phyloP scores from a whole-genome alignment of 2,113 vertebrate species.

The Saguinus midas region DNA sequence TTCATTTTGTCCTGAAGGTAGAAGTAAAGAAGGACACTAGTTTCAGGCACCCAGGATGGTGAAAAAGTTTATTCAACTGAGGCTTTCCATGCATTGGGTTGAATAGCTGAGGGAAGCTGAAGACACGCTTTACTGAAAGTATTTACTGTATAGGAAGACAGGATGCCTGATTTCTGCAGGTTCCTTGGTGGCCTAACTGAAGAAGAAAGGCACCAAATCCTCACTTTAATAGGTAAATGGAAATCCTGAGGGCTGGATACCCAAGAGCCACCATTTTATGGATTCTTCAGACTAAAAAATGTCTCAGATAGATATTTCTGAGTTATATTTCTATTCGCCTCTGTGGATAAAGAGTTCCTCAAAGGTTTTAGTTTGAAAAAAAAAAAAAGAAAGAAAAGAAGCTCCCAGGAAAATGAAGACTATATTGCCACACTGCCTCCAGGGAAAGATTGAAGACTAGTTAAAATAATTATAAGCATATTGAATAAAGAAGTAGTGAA shows the following conservation, averaged over 20 bases:
- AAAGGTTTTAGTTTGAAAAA: slow-evolving; percentile 34
- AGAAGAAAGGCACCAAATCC: slow-evolving; percentile 6
- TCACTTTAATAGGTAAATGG: neutral
- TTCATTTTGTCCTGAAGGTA: neutral
- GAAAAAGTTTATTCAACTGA: neutral
- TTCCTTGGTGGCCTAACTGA: neutral
- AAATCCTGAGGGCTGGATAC: neutral
- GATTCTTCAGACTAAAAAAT: neutral
- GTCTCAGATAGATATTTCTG: neutral
- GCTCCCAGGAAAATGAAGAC: slow-evolving; percentile 51
- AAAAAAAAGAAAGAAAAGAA: neutral
- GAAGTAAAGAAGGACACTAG: neutral
- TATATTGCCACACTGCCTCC: slow-evolving; percentile 30
- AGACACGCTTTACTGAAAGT: slow-evolving; percentile 4
- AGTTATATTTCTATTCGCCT: neutral
- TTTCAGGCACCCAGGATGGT: neutral
- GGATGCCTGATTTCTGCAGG: slow-evolving; percentile 17
- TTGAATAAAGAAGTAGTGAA: slow-evolving; percentile 49
- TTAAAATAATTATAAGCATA: slow-evolving; percentile 16
- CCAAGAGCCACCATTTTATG: neutral
- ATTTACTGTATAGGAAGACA: slow-evolving; percentile 21
- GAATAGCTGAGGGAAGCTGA: neutral
- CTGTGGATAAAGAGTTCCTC: slow-evolving; percentile 38
- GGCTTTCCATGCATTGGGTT: neutral
- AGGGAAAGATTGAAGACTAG: slow-evolving; percentile 40